These are phyloP conservation scores for Seriola rivoliana DNA, from an alignment of 2,113 vertebrate genomes.

Conservation along the genomic window DNA sequence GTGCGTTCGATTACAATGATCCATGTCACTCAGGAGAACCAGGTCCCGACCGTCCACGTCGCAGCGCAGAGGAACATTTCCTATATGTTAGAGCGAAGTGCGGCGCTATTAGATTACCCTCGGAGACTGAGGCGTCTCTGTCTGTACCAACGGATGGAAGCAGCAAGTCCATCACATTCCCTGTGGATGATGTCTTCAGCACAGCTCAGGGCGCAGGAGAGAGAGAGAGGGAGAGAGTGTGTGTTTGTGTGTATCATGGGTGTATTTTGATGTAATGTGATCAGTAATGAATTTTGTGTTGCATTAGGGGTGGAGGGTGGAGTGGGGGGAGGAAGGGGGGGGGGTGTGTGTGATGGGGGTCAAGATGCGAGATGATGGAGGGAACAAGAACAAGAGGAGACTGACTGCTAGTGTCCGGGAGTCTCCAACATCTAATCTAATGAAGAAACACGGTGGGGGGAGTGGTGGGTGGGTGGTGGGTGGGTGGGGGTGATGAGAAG, in stretches of 20 bases:
- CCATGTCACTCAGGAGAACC: too few species aligned
- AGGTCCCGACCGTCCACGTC: background rate
- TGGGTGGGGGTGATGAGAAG: conserved; percentile 59
- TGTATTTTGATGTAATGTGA: conserved; percentile 98
- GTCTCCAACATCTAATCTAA: conserved; percentile 96
- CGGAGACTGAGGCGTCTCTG: conserved; percentile 65
- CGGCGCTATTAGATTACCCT: conserved; percentile 73
- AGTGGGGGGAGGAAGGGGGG: conserved; percentile 90
- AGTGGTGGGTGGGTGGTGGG: background rate
- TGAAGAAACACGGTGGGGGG: conserved; percentile 87
- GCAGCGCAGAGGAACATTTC: conserved; percentile 52
- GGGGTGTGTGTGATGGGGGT: conserved; percentile 90
- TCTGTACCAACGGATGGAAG: conserved; percentile 62
- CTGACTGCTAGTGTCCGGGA: conserved; percentile 96
- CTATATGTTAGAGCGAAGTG: conserved; percentile 63
- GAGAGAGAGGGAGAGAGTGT: background rate
- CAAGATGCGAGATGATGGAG: conserved; percentile 83
- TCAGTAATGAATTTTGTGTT: conserved; percentile 99
- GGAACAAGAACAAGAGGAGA: conserved; percentile 88
- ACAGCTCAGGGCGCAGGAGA: conserved; percentile 82
- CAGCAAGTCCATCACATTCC: conserved; percentile 67
- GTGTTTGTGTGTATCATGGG: conserved; percentile 29
- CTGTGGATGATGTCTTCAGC: conserved; percentile 89
- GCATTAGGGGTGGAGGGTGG: conserved; percentile 94
- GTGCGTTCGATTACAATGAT: background rate